Conservation (phyloP, 1,140 invertebrate species). For the Aphelinus atriplicis region DNA sequence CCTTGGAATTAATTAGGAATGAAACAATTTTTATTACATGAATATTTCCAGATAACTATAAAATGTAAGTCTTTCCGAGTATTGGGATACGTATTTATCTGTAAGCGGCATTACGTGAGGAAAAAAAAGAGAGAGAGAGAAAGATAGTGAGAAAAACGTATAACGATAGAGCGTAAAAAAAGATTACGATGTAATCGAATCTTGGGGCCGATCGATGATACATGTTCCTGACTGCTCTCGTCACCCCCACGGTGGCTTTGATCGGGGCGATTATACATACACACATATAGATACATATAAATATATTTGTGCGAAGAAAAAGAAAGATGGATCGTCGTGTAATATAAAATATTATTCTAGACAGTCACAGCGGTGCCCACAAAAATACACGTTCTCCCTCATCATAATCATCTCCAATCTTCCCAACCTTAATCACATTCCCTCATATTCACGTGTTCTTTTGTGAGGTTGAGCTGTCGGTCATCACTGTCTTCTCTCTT, state of each 20-base stretch:
- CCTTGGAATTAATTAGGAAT: neutral
- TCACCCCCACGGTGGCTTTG: constrained; percentile 14
- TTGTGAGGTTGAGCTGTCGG: constrained; percentile 27
- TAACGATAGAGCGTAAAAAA: neutral
- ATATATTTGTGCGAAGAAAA: constrained; percentile 30
- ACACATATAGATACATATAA: constrained; percentile 30
- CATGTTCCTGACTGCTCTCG: constrained; percentile 41
- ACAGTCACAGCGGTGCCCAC: constrained; percentile 5
- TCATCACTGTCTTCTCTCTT: constrained; percentile 40
- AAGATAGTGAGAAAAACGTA: neutral
- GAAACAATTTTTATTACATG: neutral
- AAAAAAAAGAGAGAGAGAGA: neutral
- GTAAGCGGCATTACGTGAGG: no score
- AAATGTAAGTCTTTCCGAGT: neutral
- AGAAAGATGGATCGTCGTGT: constrained; percentile 24
- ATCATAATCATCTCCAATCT: neutral
- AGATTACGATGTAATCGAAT: constrained; percentile 2
- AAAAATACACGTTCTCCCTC: constrained; percentile 5
- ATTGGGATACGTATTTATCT: constrained; percentile 23
- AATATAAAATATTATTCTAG: constrained; percentile 24
- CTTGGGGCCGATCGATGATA: constrained; percentile 22
- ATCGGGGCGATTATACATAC: constrained; percentile 32
- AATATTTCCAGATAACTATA: constrained; percentile 1
- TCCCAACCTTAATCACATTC: neutral
- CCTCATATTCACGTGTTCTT: constrained; percentile 11